These are phyloP conservation scores for Amazona ochrocephala DNA, from an alignment of 2,797 vertebrate species.

Conservation along the genomic window DNA sequence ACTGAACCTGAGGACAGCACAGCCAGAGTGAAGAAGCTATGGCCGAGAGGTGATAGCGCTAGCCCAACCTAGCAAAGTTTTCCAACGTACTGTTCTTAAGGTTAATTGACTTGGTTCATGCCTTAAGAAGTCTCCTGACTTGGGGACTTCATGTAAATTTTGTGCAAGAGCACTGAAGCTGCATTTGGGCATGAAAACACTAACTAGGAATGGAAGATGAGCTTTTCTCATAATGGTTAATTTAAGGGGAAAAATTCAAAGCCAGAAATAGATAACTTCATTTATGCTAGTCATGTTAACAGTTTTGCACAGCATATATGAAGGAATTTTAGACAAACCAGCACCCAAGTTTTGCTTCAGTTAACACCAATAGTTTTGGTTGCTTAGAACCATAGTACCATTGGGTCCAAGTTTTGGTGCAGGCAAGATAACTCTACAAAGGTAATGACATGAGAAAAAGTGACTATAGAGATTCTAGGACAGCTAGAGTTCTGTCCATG, in stretches of 20 bases:
- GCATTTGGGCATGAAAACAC: neutral
- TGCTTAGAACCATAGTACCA: neutral
- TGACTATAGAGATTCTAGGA: neutral
- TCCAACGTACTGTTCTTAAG: neutral
- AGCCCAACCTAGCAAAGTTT: neutral
- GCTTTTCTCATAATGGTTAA: neutral
- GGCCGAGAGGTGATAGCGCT: neutral
- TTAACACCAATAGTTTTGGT: neutral
- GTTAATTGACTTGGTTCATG: neutral
- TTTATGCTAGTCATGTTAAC: neutral
- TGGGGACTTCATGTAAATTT: neutral
- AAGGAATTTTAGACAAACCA: neutral
- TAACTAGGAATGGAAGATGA: neutral
- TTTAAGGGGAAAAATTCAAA: neutral
- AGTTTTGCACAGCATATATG: neutral
- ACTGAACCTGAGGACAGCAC: accelerated
- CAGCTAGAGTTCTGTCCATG: neutral
- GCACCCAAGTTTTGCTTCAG: neutral
- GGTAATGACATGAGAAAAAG: neutral
- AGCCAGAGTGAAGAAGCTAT: neutral
- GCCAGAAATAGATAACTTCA: neutral
- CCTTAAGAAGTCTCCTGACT: neutral
- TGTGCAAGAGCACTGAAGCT: neutral
- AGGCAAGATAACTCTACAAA: neutral
- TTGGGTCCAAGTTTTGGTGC: neutral